phyloP scores from a whole-genome alignment of 2,797 vertebrate genomes.

The Heteromormyrus szaboi region DNA sequence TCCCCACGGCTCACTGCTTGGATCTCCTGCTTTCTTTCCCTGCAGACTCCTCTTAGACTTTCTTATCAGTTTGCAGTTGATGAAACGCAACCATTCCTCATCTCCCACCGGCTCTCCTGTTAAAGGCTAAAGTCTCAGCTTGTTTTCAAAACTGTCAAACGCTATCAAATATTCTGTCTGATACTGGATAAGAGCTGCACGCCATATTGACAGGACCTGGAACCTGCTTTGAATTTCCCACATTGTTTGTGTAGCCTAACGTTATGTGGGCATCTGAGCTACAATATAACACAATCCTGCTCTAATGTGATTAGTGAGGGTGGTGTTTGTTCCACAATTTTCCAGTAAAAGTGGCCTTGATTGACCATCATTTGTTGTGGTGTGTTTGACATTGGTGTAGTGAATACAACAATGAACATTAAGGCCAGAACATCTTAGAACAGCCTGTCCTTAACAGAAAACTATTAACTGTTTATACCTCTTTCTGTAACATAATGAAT shows the following conservation, averaged over 20 bases:
- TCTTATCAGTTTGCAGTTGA: neutral
- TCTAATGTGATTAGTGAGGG: neutral
- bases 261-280: neutral
- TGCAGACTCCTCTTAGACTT: neutral
- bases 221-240: neutral
- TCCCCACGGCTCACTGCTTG: neutral
- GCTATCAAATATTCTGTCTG: neutral
- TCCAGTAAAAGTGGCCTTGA: neutral
- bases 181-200: neutral
- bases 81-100: neutral
- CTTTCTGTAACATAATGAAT: neutral
- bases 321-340: neutral
- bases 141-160: neutral
- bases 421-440: neutral
- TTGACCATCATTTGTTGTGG: neutral
- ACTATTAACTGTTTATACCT: neutral
- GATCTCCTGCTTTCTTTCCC: neutral
- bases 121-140: neutral
- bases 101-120: neutral
- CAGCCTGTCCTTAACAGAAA: neutral
- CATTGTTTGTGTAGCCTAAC: neutral
- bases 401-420: neutral
- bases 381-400: neutral
- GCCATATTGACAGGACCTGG: neutral
- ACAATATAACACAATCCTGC: neutral